Conservation (phyloP, 2,113 vertebrate species). For the Microtus ochrogaster region DNA sequence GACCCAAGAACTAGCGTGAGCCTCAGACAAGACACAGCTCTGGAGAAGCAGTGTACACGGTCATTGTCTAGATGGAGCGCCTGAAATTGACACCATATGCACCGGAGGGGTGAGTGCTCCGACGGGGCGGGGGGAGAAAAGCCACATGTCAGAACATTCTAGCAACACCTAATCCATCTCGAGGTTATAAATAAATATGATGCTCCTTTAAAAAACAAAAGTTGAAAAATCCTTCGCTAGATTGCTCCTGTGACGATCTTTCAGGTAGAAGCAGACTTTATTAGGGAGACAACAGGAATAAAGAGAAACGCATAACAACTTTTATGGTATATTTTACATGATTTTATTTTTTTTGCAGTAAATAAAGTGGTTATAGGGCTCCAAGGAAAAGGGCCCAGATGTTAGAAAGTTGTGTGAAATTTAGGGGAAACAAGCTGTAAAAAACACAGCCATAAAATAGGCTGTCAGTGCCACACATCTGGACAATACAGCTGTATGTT, state of each 20-base stretch:
- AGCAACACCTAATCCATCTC: slow-evolving; percentile 87
- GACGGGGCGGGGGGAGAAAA: slow-evolving; percentile 74
- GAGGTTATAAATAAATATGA: slow-evolving; percentile 86
- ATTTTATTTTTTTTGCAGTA: slow-evolving; percentile 88
- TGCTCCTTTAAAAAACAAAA: slow-evolving; percentile 86
- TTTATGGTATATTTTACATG: slow-evolving; percentile 85
- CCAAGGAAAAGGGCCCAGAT: slow-evolving; percentile 89
- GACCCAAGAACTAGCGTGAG: slow-evolving; percentile 45
- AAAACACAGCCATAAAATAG: slow-evolving; percentile 88
- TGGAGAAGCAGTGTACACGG: slow-evolving; percentile 67
- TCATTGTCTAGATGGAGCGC: slow-evolving; percentile 78
- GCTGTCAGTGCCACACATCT: slow-evolving; percentile 90
- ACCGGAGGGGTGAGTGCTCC: slow-evolving; percentile 81
- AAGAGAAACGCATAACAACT: slow-evolving; percentile 83
- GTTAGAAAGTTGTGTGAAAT: slow-evolving; percentile 90
- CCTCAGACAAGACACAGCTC: slow-evolving; percentile 82
- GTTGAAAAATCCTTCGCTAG: slow-evolving; percentile 82
- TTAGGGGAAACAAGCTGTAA: slow-evolving; percentile 91
- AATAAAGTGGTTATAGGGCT: slow-evolving; percentile 88
- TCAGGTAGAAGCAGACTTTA: slow-evolving; percentile 83
- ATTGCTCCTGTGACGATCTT: slow-evolving; percentile 79
- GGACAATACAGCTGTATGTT: slow-evolving; percentile 89
- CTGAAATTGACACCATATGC: slow-evolving; percentile 88
- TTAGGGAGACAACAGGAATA: slow-evolving; percentile 80
- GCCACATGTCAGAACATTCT: slow-evolving; percentile 86